These are phyloP conservation scores for Cyanistes caeruleus DNA, from an alignment of 2,113 vertebrate genomes.

Conservation along the genomic window DNA sequence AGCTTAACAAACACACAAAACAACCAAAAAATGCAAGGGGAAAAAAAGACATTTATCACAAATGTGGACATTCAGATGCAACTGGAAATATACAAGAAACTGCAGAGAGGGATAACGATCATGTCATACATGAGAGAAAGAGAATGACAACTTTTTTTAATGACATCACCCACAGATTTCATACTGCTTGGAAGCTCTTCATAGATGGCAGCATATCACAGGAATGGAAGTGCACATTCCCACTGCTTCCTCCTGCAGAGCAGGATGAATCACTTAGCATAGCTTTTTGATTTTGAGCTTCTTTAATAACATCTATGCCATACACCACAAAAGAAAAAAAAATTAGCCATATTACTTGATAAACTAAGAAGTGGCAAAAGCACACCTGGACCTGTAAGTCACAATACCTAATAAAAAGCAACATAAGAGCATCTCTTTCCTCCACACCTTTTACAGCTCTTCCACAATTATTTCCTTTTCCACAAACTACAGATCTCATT, in stretches of 20 bases:
- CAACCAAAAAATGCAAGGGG: not conserved
- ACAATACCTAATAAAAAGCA: not conserved
- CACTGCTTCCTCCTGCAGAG: not conserved
- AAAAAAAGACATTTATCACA: not conserved
- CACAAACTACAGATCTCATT: rapidly evolving
- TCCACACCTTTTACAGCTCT: not conserved
- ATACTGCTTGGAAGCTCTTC: not conserved
- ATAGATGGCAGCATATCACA: not conserved
- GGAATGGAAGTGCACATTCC: not conserved
- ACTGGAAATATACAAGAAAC: not conserved
- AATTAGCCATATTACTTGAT: not conserved
- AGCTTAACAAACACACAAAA: not conserved
- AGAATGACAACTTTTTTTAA: not conserved
- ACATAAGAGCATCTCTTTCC: not conserved
- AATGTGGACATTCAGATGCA: not conserved
- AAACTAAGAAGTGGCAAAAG: not conserved
- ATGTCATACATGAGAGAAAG: not conserved
- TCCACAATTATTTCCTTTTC: not conserved
- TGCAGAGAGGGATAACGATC: not conserved
- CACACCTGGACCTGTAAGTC: not conserved
- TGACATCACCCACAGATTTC: not conserved
- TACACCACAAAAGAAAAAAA: not conserved
- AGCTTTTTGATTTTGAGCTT: not conserved
- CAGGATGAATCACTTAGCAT: not conserved
- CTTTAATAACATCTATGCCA: not conserved